Evolutionary conservation across 2,113 vertebrate genomes (phyloP).

Genomic region (Zosterops borbonicus): DNA sequence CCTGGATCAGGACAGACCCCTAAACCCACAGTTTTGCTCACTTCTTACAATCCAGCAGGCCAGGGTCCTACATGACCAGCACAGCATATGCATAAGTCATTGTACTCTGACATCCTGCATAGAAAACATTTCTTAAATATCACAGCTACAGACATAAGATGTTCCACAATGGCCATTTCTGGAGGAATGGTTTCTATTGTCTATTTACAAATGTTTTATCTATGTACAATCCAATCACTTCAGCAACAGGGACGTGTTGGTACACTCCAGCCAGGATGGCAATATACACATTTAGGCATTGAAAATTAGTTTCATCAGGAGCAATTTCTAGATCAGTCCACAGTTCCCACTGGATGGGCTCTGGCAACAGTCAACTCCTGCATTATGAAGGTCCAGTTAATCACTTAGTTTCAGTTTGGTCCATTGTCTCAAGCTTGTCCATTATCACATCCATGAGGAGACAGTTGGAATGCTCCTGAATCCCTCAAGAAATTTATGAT

Average conservation of each 20-base stretch:
- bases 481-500: not conserved
- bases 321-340: not conserved
- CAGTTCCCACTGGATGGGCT: not conserved
- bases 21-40: not conserved
- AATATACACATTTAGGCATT: not conserved
- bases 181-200: not conserved
- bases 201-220: not conserved
- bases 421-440: not conserved
- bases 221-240: not conserved
- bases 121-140: not conserved
- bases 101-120: rapidly evolving
- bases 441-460: not conserved
- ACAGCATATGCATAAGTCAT: not conserved
- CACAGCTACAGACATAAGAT: not conserved
- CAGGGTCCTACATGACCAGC: not conserved
- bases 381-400: not conserved
- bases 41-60: not conserved
- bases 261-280: not conserved
- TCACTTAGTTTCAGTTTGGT: not conserved
- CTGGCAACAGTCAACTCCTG: not conserved
- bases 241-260: not conserved
- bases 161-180: not conserved
- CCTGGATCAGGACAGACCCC: not conserved
- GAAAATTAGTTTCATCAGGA: not conserved
- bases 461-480: not conserved